A percentile compares a stretch with the other conserved stretches of the same genome.
These are phyloP conservation scores for Drosophila anomalata DNA, from an alignment of 2,888 invertebrate genomes.

Conservation along the genomic window DNA sequence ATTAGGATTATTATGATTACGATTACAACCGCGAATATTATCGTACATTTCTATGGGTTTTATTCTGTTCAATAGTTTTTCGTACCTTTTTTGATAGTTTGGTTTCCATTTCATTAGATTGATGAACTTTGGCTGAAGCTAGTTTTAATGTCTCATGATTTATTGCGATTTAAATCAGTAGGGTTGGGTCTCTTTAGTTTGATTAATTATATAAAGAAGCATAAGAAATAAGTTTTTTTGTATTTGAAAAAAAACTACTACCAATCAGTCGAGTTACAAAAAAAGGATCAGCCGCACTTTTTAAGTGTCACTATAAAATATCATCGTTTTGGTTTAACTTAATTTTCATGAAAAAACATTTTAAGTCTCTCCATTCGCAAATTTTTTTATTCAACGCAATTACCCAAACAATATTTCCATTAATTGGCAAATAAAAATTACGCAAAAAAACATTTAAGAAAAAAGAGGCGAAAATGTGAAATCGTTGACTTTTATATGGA, in stretches of 20 bases:
- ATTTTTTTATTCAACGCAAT: constrained; percentile 55
- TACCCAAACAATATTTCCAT: constrained; percentile 63
- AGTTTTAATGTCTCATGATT: constrained; percentile 56
- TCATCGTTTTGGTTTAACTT: constrained; percentile 1
- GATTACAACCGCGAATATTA: constrained; percentile 53
- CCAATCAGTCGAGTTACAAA: background rate
- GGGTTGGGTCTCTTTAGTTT: constrained; percentile 21
- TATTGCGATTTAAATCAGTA: constrained; percentile 67
- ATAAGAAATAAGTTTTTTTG: background rate
- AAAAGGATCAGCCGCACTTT: constrained; percentile 20
- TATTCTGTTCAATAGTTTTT: constrained; percentile 41
- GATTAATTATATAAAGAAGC: constrained; percentile 22
- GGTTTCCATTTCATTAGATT: constrained; percentile 44
- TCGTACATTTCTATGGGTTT: constrained; percentile 28
- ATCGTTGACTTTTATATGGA: constrained; percentile 21
- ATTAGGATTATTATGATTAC: constrained; percentile 61
- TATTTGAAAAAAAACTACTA: background rate
- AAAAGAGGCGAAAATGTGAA: constrained; percentile 7
- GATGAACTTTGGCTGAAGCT: constrained; percentile 38
- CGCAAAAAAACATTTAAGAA: constrained; percentile 10
- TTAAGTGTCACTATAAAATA: constrained; percentile 48
- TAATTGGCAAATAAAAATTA: constrained; percentile 67
- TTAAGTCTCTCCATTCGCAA: constrained; percentile 39
- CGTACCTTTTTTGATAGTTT: constrained; percentile 8
- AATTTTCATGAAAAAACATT: constrained; percentile 48